phyloP scores from a whole-genome alignment of 2,113 vertebrate genomes.

The Oreotrochilus melanogaster region DNA sequence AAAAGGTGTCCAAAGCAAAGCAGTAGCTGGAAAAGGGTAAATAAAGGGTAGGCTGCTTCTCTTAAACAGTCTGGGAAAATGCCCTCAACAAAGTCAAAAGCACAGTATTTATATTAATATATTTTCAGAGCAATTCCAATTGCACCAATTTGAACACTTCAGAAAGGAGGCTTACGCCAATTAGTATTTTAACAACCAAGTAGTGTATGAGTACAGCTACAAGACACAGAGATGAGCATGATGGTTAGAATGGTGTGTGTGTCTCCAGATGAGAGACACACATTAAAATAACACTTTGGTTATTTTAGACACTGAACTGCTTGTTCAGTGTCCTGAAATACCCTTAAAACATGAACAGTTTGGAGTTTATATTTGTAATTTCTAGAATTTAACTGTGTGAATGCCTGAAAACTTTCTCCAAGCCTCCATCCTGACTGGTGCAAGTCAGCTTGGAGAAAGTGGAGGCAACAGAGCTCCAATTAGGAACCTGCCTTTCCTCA shows the following conservation, averaged over 20 bases:
- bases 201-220: background rate
- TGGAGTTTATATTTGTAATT: background rate
- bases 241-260: background rate
- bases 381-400: background rate
- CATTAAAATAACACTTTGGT: background rate
- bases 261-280: background rate
- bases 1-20: constrained; percentile 53
- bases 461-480: background rate
- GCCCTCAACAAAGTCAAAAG: background rate
- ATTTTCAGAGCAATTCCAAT: background rate
- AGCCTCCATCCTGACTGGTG: background rate
- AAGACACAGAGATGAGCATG: constrained; percentile 1
- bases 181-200: background rate
- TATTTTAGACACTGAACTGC: background rate
- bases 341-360: background rate
- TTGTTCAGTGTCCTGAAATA: constrained; percentile 6
- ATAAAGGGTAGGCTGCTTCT: background rate
- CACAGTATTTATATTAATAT: background rate
- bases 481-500: background rate
- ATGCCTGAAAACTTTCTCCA: background rate
- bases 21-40: constrained; percentile 6
- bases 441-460: background rate
- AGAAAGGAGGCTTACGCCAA: background rate
- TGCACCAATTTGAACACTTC: background rate
- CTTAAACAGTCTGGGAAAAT: background rate